Conservation (phyloP, 2,888 invertebrate species). For the Papilio demoleus region DNA sequence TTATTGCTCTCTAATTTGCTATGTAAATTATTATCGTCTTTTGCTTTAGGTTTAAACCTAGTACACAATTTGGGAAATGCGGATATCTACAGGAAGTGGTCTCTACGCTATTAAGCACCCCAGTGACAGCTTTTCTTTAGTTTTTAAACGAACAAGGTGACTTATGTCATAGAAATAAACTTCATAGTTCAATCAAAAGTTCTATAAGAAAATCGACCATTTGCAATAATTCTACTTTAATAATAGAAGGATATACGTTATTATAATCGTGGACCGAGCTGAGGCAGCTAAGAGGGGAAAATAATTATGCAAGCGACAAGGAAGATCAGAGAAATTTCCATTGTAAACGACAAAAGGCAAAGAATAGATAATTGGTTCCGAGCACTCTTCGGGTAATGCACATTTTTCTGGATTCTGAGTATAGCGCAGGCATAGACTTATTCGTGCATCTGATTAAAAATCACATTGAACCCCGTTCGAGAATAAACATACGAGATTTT, state of each 20-base stretch:
- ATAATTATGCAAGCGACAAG: conserved; percentile 14
- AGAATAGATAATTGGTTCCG: background rate
- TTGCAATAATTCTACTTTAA: background rate
- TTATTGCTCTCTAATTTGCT: no score
- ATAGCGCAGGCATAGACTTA: background rate
- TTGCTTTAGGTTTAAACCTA: no score
- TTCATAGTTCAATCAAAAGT: background rate
- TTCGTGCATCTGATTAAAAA: background rate
- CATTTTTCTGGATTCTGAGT: background rate
- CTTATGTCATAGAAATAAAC: no score
- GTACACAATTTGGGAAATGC: no score
- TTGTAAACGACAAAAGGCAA: conserved; percentile 12
- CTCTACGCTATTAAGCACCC: no score
- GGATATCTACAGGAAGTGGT: no score
- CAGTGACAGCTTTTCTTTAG: no score
- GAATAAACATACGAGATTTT: no score
- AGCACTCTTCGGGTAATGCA: background rate
- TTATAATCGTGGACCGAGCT: background rate
- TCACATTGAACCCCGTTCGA: background rate
- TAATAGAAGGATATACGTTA: background rate
- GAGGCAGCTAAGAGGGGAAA: conserved; percentile 9
- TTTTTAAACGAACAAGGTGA: no score
- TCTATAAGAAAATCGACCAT: background rate
- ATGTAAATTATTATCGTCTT: no score
- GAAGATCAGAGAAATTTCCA: conserved; percentile 1